Conservation (phyloP, 2,888 invertebrate species). For the Globia sparganii region DNA sequence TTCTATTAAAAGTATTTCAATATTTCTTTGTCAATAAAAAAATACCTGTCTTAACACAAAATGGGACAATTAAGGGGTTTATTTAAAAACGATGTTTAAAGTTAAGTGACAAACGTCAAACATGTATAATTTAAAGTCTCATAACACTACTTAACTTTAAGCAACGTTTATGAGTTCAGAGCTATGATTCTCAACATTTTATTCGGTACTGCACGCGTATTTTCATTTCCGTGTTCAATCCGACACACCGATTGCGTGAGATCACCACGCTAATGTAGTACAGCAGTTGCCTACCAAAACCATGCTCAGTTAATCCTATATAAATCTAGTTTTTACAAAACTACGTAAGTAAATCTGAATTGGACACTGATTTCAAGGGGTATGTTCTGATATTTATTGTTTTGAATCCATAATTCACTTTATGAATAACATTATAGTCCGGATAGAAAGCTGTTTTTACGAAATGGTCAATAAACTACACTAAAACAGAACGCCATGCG, state of each 20-base stretch:
- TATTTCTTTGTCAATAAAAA: background rate
- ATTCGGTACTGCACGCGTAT: background rate
- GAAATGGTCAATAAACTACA: background rate
- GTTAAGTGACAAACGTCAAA: background rate
- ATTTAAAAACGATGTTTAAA: background rate
- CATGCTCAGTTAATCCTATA: background rate
- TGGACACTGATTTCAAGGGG: background rate
- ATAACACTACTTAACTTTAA: background rate
- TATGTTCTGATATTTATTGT: background rate
- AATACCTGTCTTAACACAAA: background rate
- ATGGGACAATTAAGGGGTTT: background rate
- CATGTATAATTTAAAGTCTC: too few species aligned
- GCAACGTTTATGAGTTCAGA: background rate
- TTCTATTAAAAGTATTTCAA: background rate
- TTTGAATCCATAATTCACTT: background rate
- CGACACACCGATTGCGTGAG: background rate
- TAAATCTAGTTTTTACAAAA: background rate
- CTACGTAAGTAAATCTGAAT: background rate
- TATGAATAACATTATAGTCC: background rate
- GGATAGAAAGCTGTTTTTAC: background rate
- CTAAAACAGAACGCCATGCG: background rate
- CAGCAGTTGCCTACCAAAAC: background rate
- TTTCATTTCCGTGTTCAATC: constrained; percentile 6
- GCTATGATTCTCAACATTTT: background rate
- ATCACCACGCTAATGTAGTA: background rate